These are phyloP conservation scores for Anneissia japonica DNA, from an alignment of 35 echinoderm and acorn worm genomes.

Conservation along the genomic window DNA sequence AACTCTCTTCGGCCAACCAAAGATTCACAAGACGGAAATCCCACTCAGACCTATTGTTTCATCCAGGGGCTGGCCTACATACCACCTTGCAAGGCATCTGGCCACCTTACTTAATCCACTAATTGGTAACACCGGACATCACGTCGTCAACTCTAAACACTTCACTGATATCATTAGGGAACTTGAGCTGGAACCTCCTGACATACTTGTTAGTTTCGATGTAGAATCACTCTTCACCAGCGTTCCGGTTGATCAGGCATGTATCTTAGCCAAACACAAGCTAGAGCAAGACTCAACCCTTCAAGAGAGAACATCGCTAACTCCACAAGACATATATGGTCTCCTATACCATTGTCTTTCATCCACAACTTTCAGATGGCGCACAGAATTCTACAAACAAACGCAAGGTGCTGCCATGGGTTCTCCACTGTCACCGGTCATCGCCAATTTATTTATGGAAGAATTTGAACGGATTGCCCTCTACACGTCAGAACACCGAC, in stretches of 20 bases:
- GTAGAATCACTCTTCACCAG: slow-evolving; percentile 6
- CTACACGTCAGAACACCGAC: background rate
- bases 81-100: background rate
- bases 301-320: background rate
- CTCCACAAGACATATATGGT: background rate
- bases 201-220: slow-evolving; percentile 9
- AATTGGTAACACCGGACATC: background rate
- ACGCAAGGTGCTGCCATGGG: background rate
- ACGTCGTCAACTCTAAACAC: background rate
- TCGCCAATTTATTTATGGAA: slow-evolving; percentile 4
- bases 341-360: background rate
- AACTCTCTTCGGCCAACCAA: too few relatives aligned
- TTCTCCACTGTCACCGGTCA: background rate
- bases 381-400: background rate
- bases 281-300: background rate
- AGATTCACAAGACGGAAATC: too few relatives aligned
- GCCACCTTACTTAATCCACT: background rate
- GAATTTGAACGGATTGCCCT: background rate
- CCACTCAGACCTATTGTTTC: slow-evolving; percentile 7
- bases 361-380: background rate
- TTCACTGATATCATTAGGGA: background rate
- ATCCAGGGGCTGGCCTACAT: background rate
- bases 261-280: background rate
- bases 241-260: background rate
- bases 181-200: background rate